Percentiles rank a stretch among this genome's conserved stretches.
These are phyloP conservation scores for Guaruba guarouba DNA, from an alignment of 2,113 vertebrate genomes.

Conservation along the genomic window DNA sequence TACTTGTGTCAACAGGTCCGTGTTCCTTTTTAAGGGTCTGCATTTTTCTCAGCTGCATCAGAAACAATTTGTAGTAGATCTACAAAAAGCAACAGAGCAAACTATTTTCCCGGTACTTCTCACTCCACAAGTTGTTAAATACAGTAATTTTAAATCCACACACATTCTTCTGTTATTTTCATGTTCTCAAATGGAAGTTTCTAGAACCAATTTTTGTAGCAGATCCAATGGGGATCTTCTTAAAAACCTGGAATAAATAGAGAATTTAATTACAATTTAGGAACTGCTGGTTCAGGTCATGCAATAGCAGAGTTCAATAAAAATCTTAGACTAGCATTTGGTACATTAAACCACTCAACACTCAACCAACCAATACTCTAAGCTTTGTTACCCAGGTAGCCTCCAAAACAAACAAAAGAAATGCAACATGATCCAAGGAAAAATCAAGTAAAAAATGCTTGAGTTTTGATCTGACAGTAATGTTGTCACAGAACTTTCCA, in stretches of 20 bases:
- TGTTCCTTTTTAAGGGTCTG: conserved; percentile 91
- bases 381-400: not conserved
- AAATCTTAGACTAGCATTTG: not conserved
- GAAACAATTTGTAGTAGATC: conserved; percentile 41
- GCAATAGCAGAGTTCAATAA: not conserved
- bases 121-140: conserved; percentile 20
- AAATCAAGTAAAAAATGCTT: not conserved
- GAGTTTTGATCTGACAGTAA: not conserved
- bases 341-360: not conserved
- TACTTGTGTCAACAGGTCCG: conserved; percentile 72
- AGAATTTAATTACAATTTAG: conserved; percentile 17
- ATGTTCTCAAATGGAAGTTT: not conserved
- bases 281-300: not conserved
- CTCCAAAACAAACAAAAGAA: conserved; percentile 21
- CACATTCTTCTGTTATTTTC: conserved; percentile 43
- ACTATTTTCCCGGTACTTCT: conserved; percentile 2
- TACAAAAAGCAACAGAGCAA: not conserved
- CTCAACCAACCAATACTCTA: not conserved
- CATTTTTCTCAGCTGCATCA: conserved; percentile 87
- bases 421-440: not conserved
- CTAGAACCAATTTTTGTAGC: not conserved
- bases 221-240: not conserved
- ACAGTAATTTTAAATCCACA: conserved; percentile 62
- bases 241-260: conserved; percentile 59
- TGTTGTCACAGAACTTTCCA: not conserved